Base-by-base conservation (phyloP, 2,888 invertebrate species). In the Belgica antarctica region DNA sequence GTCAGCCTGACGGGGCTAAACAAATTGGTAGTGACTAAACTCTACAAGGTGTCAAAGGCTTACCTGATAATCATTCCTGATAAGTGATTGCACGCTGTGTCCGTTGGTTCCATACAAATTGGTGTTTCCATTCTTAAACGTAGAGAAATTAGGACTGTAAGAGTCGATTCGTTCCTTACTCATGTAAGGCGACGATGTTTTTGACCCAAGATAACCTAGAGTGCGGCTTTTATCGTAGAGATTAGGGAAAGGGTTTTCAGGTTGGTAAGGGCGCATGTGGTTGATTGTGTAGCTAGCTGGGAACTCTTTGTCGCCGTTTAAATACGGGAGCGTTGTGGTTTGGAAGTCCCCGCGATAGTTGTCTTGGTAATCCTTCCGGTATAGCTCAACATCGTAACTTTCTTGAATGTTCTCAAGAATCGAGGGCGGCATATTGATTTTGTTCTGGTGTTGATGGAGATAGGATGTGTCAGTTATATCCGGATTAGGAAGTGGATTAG, bases 401-500 rank as follows among this genome's bases (percentile, higher is more conserved):
- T 85, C 85, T 71, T 85, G 85, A 0, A 85, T 83, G 74, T 85
- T 85, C 75, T 85, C 85, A 66, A 81, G 74, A 57, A 85, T 82
- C 2, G 84, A 83, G 0, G 85, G 85, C 72, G 83, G 82, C 76
- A 82, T 79, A 70, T 79, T 80, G 62, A 80, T 78, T 75, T 80
- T 80, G 72, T 80, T 80, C 61, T 84, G 81, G 71, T 83, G 84
- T 31, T 83, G 78, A 73, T 82, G 79, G 62, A 83, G 75, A 76
- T 83, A 85, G 72, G 84, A 83, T 22, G 84, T 84, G 75, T 89
- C 88, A 0, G 87, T 89, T 66, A 90, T 85, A 76, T 90, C 90
- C 0, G 90, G 90, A 80, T 88, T 87, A n/a, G 90, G 89, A 73
- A 87, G 75, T 1, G 87, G 87, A 74, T 90, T 87, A 0, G 90